A percentile compares a stretch with the other conserved stretches of the same genome.
These are phyloP conservation scores for Cichlasoma orientale DNA, from an alignment of 2,797 vertebrate genomes.

Conservation along the genomic window DNA sequence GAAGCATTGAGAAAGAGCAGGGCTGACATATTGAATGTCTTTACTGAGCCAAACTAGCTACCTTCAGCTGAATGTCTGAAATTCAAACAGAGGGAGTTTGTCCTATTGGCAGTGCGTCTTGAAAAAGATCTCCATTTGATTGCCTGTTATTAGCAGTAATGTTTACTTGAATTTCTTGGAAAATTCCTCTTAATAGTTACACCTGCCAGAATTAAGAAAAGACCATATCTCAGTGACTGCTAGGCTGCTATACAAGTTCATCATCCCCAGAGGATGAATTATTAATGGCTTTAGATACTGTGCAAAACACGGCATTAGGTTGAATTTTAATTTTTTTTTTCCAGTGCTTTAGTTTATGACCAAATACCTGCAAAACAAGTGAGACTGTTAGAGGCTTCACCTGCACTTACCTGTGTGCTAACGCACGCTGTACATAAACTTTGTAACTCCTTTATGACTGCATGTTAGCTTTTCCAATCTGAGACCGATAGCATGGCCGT, in stretches of 20 bases:
- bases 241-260: not conserved
- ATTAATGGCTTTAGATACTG: not conserved
- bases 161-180: not conserved
- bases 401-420: not conserved
- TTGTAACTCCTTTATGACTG: not conserved
- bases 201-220: not conserved
- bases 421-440: not conserved
- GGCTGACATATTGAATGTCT: slow-evolving; percentile 66
- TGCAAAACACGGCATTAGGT: not conserved
- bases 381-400: not conserved
- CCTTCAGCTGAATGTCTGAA: slow-evolving; percentile 44
- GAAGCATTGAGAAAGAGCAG: slow-evolving; percentile 67
- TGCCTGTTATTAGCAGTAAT: not conserved
- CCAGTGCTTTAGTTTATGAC: not conserved
- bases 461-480: slow-evolving; percentile 1
- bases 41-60: slow-evolving; percentile 40
- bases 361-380: not conserved
- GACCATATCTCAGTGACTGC: not conserved
- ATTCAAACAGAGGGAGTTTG: slow-evolving; percentile 24
- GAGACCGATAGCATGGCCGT: not conserved
- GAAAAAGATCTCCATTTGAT: slow-evolving; percentile 11
- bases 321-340: not conserved
- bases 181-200: not conserved
- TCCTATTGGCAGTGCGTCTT: slow-evolving; percentile 3
- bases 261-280: not conserved